Evolutionary conservation across 2,113 vertebrate species (phyloP).

Genomic region (Cyphomyrus discorhynchus): DNA sequence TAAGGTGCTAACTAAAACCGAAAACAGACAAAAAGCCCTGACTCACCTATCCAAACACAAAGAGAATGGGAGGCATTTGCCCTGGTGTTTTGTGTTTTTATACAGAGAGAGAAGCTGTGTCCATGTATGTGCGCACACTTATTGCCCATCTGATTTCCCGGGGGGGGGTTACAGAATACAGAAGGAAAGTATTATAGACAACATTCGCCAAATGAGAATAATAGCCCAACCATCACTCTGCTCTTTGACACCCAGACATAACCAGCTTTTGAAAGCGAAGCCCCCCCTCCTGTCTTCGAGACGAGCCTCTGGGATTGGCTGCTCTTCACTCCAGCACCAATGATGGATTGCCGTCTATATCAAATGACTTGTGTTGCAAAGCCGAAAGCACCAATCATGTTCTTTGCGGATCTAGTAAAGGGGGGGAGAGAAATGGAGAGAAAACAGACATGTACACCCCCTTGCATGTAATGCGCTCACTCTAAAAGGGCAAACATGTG

Average conservation of each 20-base stretch:
- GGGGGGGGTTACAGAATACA: not conserved
- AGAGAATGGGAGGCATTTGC: not conserved
- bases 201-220: not conserved
- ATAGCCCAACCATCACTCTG: not conserved
- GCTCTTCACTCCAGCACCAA: not conserved
- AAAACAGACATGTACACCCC: not conserved
- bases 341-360: not conserved
- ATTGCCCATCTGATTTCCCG: not conserved
- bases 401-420: not conserved
- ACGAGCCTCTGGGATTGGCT: not conserved
- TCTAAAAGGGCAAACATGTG: not conserved
- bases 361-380: not conserved
- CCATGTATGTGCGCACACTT: not conserved
- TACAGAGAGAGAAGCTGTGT: too few relatives aligned
- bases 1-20: not conserved
- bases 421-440: not conserved
- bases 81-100: not conserved
- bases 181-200: not conserved
- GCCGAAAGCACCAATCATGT: not conserved
- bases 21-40: not conserved
- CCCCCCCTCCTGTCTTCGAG: not conserved
- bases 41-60: not conserved
- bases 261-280: not conserved
- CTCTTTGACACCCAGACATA: not conserved
- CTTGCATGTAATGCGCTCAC: not conserved